Conservation (phyloP, 1,140 invertebrate species). For the Lepidotrigona ventralis region DNA sequence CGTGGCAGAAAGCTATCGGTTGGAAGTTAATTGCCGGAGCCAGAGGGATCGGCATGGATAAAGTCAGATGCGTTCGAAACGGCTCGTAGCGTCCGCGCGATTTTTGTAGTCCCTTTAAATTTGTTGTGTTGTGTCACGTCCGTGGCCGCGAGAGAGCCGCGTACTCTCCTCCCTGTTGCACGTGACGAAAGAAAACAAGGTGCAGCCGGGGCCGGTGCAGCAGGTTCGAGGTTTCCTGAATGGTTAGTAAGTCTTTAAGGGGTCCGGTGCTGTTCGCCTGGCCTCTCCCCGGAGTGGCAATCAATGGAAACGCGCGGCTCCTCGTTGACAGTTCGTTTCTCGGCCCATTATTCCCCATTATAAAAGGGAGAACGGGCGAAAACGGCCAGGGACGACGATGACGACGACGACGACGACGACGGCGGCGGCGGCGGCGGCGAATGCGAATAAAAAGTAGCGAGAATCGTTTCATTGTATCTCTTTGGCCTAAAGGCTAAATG, state of each 20-base stretch:
- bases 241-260: constrained; percentile 63
- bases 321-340: constrained; percentile 31
- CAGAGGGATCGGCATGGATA: background rate
- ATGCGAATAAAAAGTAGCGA: too few relatives aligned
- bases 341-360: constrained; percentile 28
- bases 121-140: constrained; percentile 62
- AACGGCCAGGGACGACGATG: background rate
- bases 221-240: constrained; percentile 68
- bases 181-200: constrained; percentile 73
- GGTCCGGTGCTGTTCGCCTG: background rate
- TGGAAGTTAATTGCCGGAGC: background rate
- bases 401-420: too few relatives aligned
- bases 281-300: background rate
- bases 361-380: background rate
- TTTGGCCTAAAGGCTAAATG: background rate
- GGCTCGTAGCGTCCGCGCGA: constrained; percentile 12
- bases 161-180: constrained; percentile 54
- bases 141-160: constrained; percentile 31
- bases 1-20: background rate
- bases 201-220: constrained; percentile 59
- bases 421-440: too few relatives aligned
- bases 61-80: background rate
- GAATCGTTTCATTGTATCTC: constrained; percentile 18
- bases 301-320: constrained; percentile 33
- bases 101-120: constrained; percentile 69